These are phyloP conservation scores for Meteorus cinctellus DNA, from an alignment of 2,888 invertebrate species.

Conservation along the genomic window DNA sequence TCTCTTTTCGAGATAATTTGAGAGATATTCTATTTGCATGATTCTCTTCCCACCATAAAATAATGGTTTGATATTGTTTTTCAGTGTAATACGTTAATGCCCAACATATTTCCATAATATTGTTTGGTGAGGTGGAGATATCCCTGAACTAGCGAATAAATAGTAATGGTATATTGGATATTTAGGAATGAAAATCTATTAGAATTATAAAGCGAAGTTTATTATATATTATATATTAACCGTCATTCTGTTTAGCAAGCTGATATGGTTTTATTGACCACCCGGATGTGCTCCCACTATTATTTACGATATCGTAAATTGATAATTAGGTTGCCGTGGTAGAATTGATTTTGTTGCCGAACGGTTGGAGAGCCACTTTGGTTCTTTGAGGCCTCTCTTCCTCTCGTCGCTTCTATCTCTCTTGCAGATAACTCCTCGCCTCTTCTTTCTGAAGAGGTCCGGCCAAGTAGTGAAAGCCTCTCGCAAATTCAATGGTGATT, in stretches of 20 bases:
- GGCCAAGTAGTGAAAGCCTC: constrained; percentile 36
- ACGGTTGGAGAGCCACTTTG: constrained; percentile 33
- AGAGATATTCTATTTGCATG: too few species aligned
- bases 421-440: constrained; percentile 34
- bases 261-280: constrained; percentile 24
- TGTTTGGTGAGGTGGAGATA: too few species aligned
- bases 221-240: neutral
- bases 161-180: too few species aligned
- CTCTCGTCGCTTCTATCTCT: constrained; percentile 30
- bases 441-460: constrained; percentile 26
- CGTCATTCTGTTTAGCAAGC: neutral
- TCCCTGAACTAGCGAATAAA: too few species aligned
- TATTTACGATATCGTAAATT: constrained; percentile 61
- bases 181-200: too few species aligned
- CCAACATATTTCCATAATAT: too few species aligned
- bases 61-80: too few species aligned
- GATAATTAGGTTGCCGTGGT: constrained; percentile 61
- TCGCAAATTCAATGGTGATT: constrained; percentile 69
- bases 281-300: constrained; percentile 34
- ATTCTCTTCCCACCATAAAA: too few species aligned
- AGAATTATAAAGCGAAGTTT: too few species aligned
- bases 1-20: too few species aligned
- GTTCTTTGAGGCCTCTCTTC: constrained; percentile 35
- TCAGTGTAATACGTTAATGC: too few species aligned
- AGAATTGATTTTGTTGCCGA: constrained; percentile 57